Conservation (phyloP, 2,888 invertebrate species). For the Dynastes tityus region DNA sequence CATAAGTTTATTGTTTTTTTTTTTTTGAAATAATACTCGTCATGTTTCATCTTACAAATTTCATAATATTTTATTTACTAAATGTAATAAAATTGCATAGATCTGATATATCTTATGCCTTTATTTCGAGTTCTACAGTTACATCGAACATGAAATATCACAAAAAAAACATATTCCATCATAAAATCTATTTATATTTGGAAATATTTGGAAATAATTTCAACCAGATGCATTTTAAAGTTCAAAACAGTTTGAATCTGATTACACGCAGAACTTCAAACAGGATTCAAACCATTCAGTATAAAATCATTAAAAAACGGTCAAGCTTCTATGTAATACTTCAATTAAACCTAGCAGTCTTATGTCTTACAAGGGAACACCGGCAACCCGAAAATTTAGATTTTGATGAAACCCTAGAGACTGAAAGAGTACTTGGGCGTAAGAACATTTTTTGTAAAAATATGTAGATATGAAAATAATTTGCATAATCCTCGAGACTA, state of each 20-base stretch:
- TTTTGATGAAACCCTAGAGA: no score
- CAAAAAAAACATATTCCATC: not conserved
- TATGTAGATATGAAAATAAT: no score
- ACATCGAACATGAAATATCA: not conserved
- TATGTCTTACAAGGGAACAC: not conserved
- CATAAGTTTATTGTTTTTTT: not conserved
- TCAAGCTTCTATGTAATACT: not conserved
- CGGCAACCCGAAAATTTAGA: no score
- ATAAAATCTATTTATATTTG: no score
- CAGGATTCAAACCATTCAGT: not conserved
- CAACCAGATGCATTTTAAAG: no score
- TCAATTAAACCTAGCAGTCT: slow-evolving; percentile 3
- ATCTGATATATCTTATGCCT: not conserved
- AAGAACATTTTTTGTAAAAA: no score
- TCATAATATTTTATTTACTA: slow-evolving; percentile 3
- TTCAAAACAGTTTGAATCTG: no score
- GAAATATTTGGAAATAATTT: no score
- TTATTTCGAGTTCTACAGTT: not conserved
- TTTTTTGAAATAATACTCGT: slow-evolving; percentile 4
- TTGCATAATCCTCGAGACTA: no score
- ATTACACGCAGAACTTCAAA: no score
- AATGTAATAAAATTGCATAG: not conserved
- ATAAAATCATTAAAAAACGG: not conserved
- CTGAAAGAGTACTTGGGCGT: no score
- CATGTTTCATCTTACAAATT: not conserved